Evolutionary conservation across 2,888 invertebrate genomes (phyloP).

Genomic region (Spilarctia lutea): DNA sequence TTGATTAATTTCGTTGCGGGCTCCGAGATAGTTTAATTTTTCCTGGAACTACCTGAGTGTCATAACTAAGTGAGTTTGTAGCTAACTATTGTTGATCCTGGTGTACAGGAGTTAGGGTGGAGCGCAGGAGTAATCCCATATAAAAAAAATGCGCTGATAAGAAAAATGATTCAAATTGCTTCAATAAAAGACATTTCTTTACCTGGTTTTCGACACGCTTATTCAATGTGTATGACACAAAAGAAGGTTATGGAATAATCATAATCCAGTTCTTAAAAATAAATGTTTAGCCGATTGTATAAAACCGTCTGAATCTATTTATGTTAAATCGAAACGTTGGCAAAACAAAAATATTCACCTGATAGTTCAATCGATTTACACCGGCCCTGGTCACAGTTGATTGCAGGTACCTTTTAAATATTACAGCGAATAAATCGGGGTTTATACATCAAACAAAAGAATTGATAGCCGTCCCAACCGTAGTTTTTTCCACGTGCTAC

Average conservation of each 20-base stretch:
- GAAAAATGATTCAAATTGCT: no score
- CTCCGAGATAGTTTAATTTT: no score
- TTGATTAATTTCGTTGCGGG: no score
- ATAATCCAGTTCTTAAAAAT: background rate
- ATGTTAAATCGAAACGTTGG: background rate
- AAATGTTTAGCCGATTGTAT: background rate
- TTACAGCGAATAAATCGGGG: background rate
- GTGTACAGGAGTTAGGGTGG: no score
- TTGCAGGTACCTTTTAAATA: background rate
- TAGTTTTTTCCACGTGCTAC: background rate
- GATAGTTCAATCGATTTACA: background rate
- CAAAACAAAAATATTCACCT: background rate
- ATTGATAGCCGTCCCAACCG: background rate
- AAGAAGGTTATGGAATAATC: background rate
- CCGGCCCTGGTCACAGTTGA: background rate
- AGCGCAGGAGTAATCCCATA: no score
- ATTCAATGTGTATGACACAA: no score
- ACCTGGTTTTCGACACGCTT: no score
- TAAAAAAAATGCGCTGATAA: no score
- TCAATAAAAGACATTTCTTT: no score
- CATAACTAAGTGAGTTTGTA: no score
- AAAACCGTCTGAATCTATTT: background rate
- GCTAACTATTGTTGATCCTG: no score
- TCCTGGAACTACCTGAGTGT: no score
- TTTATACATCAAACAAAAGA: conserved; percentile 1